phyloP scores from a whole-genome alignment of 2,888 invertebrate genomes.

The Cancer borealis region DNA sequence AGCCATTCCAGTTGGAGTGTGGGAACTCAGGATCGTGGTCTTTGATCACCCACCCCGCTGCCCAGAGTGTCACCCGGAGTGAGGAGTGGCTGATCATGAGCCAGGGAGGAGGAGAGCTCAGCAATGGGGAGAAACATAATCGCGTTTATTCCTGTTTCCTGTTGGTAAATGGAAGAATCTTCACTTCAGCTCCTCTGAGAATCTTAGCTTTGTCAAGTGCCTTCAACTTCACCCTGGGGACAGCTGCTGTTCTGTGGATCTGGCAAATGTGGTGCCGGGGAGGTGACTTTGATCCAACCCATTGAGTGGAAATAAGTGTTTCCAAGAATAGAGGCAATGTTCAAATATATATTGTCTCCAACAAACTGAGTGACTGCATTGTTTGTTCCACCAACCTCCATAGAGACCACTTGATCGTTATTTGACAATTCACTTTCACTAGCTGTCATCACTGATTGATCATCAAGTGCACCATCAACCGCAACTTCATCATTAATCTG shows the following conservation, averaged over 20 bases:
- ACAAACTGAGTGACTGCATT: slow-evolving; percentile 52
- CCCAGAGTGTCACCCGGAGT: slow-evolving; percentile 63
- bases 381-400: slow-evolving; percentile 60
- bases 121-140: slow-evolving; percentile 54
- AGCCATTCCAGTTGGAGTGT: slow-evolving; percentile 64
- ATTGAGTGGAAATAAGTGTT: slow-evolving; percentile 50
- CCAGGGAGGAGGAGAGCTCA: slow-evolving; percentile 59
- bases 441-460: slow-evolving; percentile 51
- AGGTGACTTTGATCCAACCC: slow-evolving; percentile 59
- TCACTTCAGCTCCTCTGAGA: slow-evolving; percentile 56
- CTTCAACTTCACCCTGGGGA: slow-evolving; percentile 62
- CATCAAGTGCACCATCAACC: slow-evolving; percentile 54
- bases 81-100: slow-evolving; percentile 63
- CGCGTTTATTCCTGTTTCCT: slow-evolving; percentile 59
- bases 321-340: slow-evolving; percentile 50
- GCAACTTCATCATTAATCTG: slow-evolving; percentile 54
- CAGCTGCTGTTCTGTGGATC: slow-evolving; percentile 54
- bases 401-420: slow-evolving; percentile 46
- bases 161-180: slow-evolving; percentile 58
- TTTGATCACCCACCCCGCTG: slow-evolving; percentile 66
- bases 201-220: slow-evolving; percentile 52
- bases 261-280: slow-evolving; percentile 58
- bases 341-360: slow-evolving; percentile 54
- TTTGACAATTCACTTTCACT: not conserved
- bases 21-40: slow-evolving; percentile 58